A percentile compares a stretch with the other conserved stretches of the same genome.
These are phyloP conservation scores for Phaenicophaeus curvirostris DNA, from an alignment of 2,797 vertebrate species.

Conservation along the genomic window DNA sequence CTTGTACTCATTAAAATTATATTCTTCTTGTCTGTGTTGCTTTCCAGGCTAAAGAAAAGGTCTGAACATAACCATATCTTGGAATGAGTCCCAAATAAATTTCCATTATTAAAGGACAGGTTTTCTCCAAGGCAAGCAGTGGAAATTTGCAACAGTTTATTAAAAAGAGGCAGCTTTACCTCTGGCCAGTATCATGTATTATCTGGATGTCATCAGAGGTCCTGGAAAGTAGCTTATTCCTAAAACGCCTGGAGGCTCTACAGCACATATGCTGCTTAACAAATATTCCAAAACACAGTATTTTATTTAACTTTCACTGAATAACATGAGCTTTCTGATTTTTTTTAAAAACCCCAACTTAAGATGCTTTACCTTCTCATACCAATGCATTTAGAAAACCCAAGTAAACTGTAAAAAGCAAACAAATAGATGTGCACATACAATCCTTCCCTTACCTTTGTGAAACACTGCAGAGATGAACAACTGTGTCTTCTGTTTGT, in stretches of 20 bases:
- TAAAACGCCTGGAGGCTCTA: constrained; percentile 31
- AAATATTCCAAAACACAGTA: neutral
- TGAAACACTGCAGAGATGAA: neutral
- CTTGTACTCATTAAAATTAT: constrained; percentile 54
- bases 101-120: constrained; percentile 48
- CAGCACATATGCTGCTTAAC: neutral
- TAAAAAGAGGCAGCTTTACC: constrained; percentile 58
- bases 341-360: too few species aligned
- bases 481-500: neutral
- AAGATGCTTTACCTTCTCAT: neutral
- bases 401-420: neutral
- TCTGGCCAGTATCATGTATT: constrained; percentile 58
- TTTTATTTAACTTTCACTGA: constrained; percentile 20
- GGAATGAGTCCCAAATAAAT: constrained; percentile 56
- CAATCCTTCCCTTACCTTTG: neutral
- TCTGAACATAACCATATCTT: constrained; percentile 30
- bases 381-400: neutral
- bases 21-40: constrained; percentile 39
- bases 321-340: neutral
- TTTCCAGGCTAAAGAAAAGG: constrained; percentile 38
- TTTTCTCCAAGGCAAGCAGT: constrained; percentile 59
- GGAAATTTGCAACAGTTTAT: constrained; percentile 60
- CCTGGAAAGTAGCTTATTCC: constrained; percentile 61
- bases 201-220: constrained; percentile 63
- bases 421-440: neutral